Evolutionary conservation across 2,888 invertebrate genomes (phyloP).

Genomic region (Leucania comma): DNA sequence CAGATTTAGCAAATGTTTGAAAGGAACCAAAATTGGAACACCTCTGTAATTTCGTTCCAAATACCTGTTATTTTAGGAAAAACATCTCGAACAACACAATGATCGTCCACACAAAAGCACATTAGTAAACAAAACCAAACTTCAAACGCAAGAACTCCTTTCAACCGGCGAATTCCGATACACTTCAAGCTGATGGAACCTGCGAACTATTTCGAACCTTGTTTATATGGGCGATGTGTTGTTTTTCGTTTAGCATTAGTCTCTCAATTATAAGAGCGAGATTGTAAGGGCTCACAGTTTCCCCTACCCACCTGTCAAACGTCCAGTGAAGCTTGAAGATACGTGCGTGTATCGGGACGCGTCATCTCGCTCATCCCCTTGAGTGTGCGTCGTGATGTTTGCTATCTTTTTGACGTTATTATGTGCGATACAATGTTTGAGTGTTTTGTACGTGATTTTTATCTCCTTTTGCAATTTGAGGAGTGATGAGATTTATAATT

Average conservation of each 20-base stretch:
- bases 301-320: constrained; percentile 76
- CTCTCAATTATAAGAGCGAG: constrained; percentile 55
- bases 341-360: constrained; percentile 68
- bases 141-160: constrained; percentile 67
- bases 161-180: constrained; percentile 57
- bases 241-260: constrained; percentile 30
- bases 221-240: constrained; percentile 33
- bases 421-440: constrained; percentile 54
- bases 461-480: constrained; percentile 44
- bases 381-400: constrained; percentile 62
- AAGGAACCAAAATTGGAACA: constrained; percentile 18
- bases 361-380: constrained; percentile 72
- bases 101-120: constrained; percentile 66
- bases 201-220: constrained; percentile 32
- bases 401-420: constrained; percentile 63
- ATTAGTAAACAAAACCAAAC: constrained; percentile 70
- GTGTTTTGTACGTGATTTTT: constrained; percentile 57
- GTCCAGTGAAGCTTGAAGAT: constrained; percentile 76
- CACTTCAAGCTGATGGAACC: constrained; percentile 32
- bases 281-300: constrained; percentile 54
- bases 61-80: constrained; percentile 60
- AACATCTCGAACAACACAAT: constrained; percentile 60
- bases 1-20: constrained; percentile 31
- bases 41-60: constrained; percentile 42
- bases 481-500: constrained; percentile 21